Conservation (phyloP, 2,797 vertebrate genomes). For the Heliangelus exortis region DNA sequence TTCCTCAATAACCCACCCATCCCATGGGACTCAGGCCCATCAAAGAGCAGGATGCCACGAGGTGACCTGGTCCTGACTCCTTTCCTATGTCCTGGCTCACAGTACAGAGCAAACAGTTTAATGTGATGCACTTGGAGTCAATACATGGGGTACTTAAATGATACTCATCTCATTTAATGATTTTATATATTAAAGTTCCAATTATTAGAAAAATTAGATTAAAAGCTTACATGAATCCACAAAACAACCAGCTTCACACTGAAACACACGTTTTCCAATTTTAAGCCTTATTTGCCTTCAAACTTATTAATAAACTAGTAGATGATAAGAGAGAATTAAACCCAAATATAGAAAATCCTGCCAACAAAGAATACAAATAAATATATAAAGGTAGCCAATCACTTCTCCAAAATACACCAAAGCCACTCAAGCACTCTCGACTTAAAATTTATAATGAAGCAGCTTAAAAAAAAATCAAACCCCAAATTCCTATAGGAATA, state of each 20-base stretch:
- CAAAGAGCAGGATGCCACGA: conserved; percentile 21
- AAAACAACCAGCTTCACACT: neutral
- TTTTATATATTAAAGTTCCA: neutral
- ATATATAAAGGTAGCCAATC: neutral
- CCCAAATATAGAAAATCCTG: conserved; percentile 15
- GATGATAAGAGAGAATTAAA: neutral
- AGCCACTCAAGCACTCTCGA: neutral
- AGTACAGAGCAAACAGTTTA: neutral
- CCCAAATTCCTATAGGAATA: neutral
- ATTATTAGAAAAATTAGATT: neutral
- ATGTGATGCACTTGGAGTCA: neutral
- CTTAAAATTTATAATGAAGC: conserved; percentile 14
- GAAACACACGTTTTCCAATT: neutral
- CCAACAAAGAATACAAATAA: conserved; percentile 5
- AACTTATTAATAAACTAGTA: neutral
- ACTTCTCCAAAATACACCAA: neutral
- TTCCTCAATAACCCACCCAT: neutral
- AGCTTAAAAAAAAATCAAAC: neutral
- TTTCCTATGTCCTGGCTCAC: neutral
- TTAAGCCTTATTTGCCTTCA: neutral
- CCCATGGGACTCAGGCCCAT: neutral
- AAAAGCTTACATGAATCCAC: neutral
- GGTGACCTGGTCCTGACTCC: neutral
- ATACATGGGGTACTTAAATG: neutral
- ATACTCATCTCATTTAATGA: neutral